Base-by-base conservation (phyloP, 2,113 vertebrate species). In the Pangasianodon gigas region DNA sequence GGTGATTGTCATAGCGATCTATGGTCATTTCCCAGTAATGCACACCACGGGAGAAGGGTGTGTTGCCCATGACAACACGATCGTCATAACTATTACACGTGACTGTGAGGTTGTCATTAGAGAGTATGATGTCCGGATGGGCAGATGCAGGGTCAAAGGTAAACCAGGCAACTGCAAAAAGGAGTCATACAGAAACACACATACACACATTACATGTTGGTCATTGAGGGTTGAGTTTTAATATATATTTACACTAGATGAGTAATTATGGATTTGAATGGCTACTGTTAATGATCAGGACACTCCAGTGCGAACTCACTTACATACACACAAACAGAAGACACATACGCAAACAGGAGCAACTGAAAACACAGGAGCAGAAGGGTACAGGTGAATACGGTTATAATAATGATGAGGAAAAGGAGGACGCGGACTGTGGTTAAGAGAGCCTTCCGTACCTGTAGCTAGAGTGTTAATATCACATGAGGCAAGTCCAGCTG, bases 81-180 rank as follows among this genome's bases (percentile, higher is more conserved):
- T 99, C 98, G 0, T 99, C 98, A 0, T 99, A 99, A 96, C 98
- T 99, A 95, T 96, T 99, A 95, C 98, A 99, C 26, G 98, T 97
- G 95, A 98, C 97, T 0, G 98, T 99, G 95, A 99, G 96, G 97
- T 99, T 99, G 96, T 99, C 98, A 1, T 99, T 99, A 92, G 98
- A 99, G 91, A 99, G 96, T 94, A 99, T 95, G 96, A 99, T 98
- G 96, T 99, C 98, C 0, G 98, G 97, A 92, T 99, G 98, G 2
- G 98, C 98, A 0, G 98, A 98, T 85, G 93, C 90, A 0, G 98
- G 96, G 89, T 99, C 98, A 16, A 99, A 99, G 65, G 97, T 97
- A 91, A 99, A 99, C 98, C 98, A 99, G 90, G 98, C 98, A 21
- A 98, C 98, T 98, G 96, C 46, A 52, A 60, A n/a, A 86, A 77